A percentile compares a stretch with the other conserved stretches of the same genome.
These are phyloP conservation scores for Chrysolina oricalcia DNA, from an alignment of 2,888 invertebrate species.

Conservation along the genomic window DNA sequence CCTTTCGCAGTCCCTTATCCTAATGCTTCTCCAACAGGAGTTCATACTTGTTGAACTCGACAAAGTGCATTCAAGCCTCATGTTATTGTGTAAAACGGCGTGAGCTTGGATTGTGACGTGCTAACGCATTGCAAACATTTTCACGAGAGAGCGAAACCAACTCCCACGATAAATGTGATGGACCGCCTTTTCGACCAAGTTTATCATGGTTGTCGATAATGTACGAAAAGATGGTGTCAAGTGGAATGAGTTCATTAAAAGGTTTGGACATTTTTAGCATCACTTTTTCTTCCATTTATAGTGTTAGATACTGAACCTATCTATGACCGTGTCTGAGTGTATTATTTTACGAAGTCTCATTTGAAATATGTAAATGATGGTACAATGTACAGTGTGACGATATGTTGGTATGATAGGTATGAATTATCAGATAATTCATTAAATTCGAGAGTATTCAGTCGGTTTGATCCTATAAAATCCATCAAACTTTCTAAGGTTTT, in stretches of 20 bases:
- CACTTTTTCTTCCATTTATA: not conserved
- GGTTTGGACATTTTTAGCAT: not conserved
- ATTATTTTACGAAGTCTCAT: no score
- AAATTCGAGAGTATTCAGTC: no score
- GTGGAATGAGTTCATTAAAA: not conserved
- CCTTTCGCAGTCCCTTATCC: not conserved
- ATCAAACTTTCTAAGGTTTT: no score
- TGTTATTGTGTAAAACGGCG: conserved; percentile 23
- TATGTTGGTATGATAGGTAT: no score
- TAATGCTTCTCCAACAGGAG: conserved; percentile 6
- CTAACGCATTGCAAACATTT: conserved; percentile 20
- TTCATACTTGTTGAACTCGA: conserved; percentile 20
- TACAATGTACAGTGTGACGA: not conserved
- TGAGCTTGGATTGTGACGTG: conserved; percentile 1
- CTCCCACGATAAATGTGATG: not conserved
- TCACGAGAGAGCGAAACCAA: conserved; percentile 5
- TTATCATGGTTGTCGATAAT: not conserved
- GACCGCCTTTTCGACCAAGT: not conserved
- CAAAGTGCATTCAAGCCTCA: conserved; percentile 14
- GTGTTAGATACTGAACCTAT: not conserved
- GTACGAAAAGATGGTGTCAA: not conserved
- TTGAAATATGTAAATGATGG: no score
- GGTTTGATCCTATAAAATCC: no score
- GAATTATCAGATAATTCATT: no score
- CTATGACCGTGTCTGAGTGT: no score